Evolutionary conservation across 2,888 invertebrate species (phyloP), one percentile per base, ranked within the genome.

Genomic region (Cosmia pyralina): DNA sequence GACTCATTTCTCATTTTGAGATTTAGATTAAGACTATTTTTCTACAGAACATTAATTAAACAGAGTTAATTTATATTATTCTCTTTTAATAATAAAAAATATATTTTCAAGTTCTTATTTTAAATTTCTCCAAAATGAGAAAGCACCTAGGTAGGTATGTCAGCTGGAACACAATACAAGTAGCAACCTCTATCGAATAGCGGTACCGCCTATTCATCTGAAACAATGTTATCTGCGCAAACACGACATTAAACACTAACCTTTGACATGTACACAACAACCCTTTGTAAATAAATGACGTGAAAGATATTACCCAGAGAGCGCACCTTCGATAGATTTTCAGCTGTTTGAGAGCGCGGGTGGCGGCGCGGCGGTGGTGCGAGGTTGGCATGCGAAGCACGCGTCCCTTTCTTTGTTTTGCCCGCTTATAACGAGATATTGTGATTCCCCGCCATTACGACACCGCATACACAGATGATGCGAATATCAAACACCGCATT

Each of bases 381-480:
- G 76, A 58, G 69, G 73, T 89, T 76, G 85, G 88, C 86, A 95
- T 95, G 94, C 95, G 71, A 83, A 89, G 89, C 96, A 95, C 96
- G 96, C 89, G 89, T 75, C 90, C 82, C 84, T 93, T 95, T 94
- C 95, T 95, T 95, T 95, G 95, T 95, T 95, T 95, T 92, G 90
- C 88, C 90, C 92, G 92, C 92, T 92, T 94, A 94, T 95, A 95
- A 95, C 95, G 94, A 95, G 95, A 95, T 95, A 95, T 95, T 95
- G 94, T 95, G 96, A 95, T 95, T 95, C 93, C 90, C 86, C 88
- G 88, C 94, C 91, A 95, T 95, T 95, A 95, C 93, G 91, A 93
- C 92, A 92, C 93, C 93, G 92, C 93, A 93, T 93, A 93, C 92
- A 94, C 91, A 92, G 88, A 92, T 92, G 92, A 94, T 93, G 93